phyloP scores from a whole-genome alignment of 2,113 vertebrate genomes.

The Datnioides undecimradiatus region DNA sequence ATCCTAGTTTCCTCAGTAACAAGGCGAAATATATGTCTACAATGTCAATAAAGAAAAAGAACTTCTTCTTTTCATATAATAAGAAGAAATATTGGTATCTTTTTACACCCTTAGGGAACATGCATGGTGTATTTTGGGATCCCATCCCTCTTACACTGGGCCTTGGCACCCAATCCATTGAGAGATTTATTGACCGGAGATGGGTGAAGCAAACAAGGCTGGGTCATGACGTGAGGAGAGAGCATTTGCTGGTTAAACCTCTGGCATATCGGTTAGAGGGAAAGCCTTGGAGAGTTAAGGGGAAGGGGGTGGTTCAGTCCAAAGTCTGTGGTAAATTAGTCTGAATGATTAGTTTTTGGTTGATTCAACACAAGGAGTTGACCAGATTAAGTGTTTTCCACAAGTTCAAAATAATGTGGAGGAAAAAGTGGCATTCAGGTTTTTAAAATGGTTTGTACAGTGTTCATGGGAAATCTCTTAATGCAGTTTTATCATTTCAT shows the following conservation, averaged over 20 bases:
- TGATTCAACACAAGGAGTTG: no score
- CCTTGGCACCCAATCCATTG: background rate
- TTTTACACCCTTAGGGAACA: background rate
- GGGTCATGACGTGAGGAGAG: background rate
- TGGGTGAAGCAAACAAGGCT: background rate
- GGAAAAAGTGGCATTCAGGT: no score
- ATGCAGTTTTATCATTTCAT: background rate
- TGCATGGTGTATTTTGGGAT: background rate
- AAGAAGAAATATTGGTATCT: background rate
- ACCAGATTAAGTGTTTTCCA: no score
- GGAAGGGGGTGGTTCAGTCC: background rate
- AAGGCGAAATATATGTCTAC: no score
- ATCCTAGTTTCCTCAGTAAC: background rate
- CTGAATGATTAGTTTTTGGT: no score
- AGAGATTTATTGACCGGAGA: background rate
- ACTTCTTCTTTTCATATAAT: background rate
- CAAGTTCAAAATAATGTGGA: no score
- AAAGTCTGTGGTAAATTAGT: no score
- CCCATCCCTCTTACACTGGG: background rate
- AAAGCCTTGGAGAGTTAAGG: background rate
- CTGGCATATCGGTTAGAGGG: background rate
- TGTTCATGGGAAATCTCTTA: background rate
- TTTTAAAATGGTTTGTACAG: no score
- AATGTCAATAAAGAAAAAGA: background rate
- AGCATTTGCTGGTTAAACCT: background rate